A percentile compares a stretch with the other conserved stretches of the same genome.
These are phyloP conservation scores for Chelon labrosus DNA, from an alignment of 2,797 vertebrate species.

Conservation along the genomic window DNA sequence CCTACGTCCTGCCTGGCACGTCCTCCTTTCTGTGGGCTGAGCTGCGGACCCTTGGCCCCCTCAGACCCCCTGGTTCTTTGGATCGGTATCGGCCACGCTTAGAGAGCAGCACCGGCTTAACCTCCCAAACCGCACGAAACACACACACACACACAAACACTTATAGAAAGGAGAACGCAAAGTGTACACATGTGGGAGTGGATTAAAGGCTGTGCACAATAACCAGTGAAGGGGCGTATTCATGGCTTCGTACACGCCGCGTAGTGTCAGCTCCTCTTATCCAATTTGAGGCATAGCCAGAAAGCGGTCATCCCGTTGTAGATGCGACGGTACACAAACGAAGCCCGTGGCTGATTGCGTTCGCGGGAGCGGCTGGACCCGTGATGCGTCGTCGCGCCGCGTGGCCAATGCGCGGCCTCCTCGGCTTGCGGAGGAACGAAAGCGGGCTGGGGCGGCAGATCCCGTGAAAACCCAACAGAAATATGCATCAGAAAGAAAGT, in stretches of 20 bases:
- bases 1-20: conserved; percentile 63
- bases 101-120: conserved; percentile 66
- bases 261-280: conserved; percentile 49
- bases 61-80: conserved; percentile 57
- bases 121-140: conserved; percentile 51
- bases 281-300: conserved; percentile 52
- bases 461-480: conserved; percentile 63
- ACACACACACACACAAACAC: conserved; percentile 19
- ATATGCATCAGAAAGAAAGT: conserved; percentile 47
- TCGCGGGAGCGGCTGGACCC: conserved; percentile 20
- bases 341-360: conserved; percentile 13
- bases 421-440: conserved; percentile 30
- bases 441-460: conserved; percentile 51
- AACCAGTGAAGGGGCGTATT: conserved; percentile 52
- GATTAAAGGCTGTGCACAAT: conserved; percentile 69
- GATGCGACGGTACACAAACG: conserved; percentile 48
- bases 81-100: conserved; percentile 66
- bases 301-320: conserved; percentile 58
- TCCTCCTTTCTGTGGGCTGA: conserved; percentile 61
- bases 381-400: conserved; percentile 34
- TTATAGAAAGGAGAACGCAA: conserved; percentile 15
- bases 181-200: conserved; percentile 63
- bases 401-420: conserved; percentile 20
- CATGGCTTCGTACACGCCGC: conserved; percentile 38
- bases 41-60: conserved; percentile 56